These are phyloP conservation scores for Cryptomyrus ogoouensis DNA, from an alignment of 2,113 vertebrate species.

Conservation along the genomic window DNA sequence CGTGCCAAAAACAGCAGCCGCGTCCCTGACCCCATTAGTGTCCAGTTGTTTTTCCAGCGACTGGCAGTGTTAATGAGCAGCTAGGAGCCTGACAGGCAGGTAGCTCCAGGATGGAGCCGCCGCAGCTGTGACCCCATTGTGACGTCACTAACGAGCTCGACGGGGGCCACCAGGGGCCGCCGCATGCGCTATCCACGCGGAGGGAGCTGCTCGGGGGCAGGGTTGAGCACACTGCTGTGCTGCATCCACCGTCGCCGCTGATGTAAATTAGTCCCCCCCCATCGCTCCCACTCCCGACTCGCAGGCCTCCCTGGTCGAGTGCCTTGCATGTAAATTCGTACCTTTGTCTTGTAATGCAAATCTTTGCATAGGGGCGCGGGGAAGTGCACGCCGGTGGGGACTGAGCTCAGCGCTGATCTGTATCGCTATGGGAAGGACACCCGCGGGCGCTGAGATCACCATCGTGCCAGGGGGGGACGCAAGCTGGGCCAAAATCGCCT, in stretches of 20 bases:
- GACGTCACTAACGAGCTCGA: neutral
- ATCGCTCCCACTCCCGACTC: neutral
- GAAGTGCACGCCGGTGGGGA: conserved; percentile 16
- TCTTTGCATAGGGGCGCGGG: conserved; percentile 32
- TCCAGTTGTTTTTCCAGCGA: neutral
- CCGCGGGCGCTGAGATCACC: conserved; percentile 31
- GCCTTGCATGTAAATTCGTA: conserved; percentile 33
- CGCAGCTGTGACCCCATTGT: neutral
- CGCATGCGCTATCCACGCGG: neutral
- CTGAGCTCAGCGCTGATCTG: conserved; percentile 25
- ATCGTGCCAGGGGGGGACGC: conserved; percentile 8
- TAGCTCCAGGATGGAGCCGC: neutral
- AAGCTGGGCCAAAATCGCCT: neutral
- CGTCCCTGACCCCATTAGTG: conserved; percentile 2
- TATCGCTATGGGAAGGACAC: conserved; percentile 35
- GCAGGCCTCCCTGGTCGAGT: neutral
- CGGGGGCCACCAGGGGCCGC: neutral
- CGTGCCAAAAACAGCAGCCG: neutral
- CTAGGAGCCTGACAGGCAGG: neutral
- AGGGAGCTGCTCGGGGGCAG: neutral
- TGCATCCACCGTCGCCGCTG: neutral
- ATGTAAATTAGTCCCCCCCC: neutral
- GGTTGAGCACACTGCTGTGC: neutral
- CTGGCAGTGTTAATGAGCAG: neutral
- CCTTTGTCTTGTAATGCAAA: conserved; percentile 38